A percentile compares a stretch with the other conserved stretches of the same genome.
These are phyloP conservation scores for Yasuhikotakia modesta DNA, from an alignment of 2,797 vertebrate species.

Conservation along the genomic window DNA sequence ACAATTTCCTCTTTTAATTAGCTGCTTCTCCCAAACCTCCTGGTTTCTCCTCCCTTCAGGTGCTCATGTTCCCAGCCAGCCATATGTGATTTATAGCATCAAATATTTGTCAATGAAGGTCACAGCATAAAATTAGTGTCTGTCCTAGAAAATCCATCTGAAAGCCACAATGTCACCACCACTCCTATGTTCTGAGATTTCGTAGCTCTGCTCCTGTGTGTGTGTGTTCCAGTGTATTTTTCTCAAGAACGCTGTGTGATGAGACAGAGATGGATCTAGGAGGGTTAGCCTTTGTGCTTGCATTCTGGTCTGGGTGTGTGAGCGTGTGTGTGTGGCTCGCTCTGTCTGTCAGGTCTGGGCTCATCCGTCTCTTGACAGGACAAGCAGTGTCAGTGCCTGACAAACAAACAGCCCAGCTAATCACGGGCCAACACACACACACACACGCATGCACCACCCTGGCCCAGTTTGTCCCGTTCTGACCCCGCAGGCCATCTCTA, in stretches of 20 bases:
- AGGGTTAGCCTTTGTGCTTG: conserved; percentile 63
- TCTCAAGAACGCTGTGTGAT: conserved; percentile 41
- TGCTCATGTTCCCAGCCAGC: conserved; percentile 54
- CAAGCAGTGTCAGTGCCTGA: conserved; percentile 57
- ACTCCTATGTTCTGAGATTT: conserved; percentile 35
- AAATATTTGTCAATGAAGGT: conserved; percentile 84
- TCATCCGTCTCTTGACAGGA: conserved; percentile 60
- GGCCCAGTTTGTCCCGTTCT: conserved; percentile 55
- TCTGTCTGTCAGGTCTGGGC: conserved; percentile 54
- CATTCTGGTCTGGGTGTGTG: conserved; percentile 66
- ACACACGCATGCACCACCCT: conserved; percentile 34
- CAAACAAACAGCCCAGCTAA: conserved; percentile 62
- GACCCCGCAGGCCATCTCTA: conserved; percentile 61
- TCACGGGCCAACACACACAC: conserved; percentile 50
- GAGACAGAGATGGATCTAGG: conserved; percentile 55
- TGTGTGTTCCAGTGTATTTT: conserved; percentile 43
- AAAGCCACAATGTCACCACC: conserved; percentile 64
- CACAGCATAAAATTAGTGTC: conserved; percentile 79
- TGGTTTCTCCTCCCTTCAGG: conserved; percentile 48
- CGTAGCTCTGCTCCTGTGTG: conserved; percentile 26
- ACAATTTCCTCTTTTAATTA: conserved; percentile 84
- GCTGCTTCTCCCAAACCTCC: conserved; percentile 76
- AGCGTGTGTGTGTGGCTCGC: conserved; percentile 59
- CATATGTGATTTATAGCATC: conserved; percentile 77
- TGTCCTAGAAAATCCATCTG: conserved; percentile 76